Percentiles rank a stretch among this genome's conserved stretches.
Evolutionary conservation across 35 echinoderm and acorn worm species (phyloP).

Genomic region (Anneissia japonica): DNA sequence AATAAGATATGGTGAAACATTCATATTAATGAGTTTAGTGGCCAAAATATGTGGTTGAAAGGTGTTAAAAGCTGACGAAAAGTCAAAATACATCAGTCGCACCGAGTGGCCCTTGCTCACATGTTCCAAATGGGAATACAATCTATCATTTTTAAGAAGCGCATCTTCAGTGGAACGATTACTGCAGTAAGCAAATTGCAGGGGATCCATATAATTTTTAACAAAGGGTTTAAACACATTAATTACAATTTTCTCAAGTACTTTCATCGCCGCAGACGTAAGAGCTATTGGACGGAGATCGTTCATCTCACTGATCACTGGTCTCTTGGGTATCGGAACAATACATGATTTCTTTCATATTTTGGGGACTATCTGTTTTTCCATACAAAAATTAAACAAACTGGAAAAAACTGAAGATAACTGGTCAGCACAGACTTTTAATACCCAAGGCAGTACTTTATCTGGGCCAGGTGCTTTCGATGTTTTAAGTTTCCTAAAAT

Average conservation of each 20-base stretch:
- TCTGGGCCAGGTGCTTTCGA: constrained; percentile 46
- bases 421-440: constrained; percentile 37
- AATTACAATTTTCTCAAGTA: not conserved
- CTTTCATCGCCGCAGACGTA: not conserved
- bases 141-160: not conserved
- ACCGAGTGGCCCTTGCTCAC: not conserved
- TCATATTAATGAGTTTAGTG: no score
- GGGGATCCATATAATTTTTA: not conserved
- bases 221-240: no score
- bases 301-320: not conserved
- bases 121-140: not conserved
- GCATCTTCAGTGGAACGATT: constrained; percentile 1
- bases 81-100: not conserved
- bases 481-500: constrained; percentile 11
- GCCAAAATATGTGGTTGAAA: constrained; percentile 15
- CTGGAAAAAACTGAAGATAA: constrained; percentile 25
- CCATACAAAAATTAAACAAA: constrained; percentile 25
- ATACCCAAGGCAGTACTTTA: constrained; percentile 7
- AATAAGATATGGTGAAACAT: no score
- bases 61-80: constrained; percentile 35
- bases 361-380: not conserved
- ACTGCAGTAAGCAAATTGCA: not conserved
- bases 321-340: not conserved
- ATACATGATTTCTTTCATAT: constrained; percentile 2
- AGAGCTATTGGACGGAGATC: not conserved